Base-by-base conservation (phyloP, 2,888 invertebrate genomes). In the Lobophora halterata region DNA sequence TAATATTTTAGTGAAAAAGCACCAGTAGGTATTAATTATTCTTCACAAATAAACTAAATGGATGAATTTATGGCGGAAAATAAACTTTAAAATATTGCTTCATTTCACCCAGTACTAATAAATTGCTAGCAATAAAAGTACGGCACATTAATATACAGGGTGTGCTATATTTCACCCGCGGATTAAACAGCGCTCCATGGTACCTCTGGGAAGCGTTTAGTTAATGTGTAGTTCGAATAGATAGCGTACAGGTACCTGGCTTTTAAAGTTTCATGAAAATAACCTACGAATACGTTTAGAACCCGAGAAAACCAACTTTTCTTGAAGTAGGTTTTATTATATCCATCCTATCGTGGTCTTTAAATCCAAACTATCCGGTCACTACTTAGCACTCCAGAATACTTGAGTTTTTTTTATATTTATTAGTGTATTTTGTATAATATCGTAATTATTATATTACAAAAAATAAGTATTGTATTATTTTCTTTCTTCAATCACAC, bases 141-240 rank as follows among this genome's bases (percentile, higher is more conserved):
- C 21, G 32, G 57, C 61, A 61, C 78, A 80, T 81, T 77, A 80
- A 81, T 79, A 77, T 61, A 79, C 76, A 80, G 75, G 71, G 71
- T 70, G 65, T 57, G 76, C 68, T 61, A 73, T 79, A 79, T 81
- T 79, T 81, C 71, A 72, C 65, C 58, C 58, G 66, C 51, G 72
- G 46, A 83, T 83, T 81, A 81, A 79, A 78, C 70, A 69, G 61
- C 46, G 58, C 5, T 67, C 66, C 71, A 81, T 70, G 73, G 72
- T 74, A 60, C 83, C 81, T 72, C 52, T 32, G 83, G 82, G 83
- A 81, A 63, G 64, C 74, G 66, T 80, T 80, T 76, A 73, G 64
- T 65, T 57, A 68, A 77, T 70, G 71, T 63, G 72, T 65, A 71
- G 65, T 63, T 58, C 23, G 31, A 31, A 27, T 41, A 20, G 12